These are phyloP conservation scores for Chaitophorus viminalis DNA, from an alignment of 2,888 invertebrate species.

Conservation along the genomic window DNA sequence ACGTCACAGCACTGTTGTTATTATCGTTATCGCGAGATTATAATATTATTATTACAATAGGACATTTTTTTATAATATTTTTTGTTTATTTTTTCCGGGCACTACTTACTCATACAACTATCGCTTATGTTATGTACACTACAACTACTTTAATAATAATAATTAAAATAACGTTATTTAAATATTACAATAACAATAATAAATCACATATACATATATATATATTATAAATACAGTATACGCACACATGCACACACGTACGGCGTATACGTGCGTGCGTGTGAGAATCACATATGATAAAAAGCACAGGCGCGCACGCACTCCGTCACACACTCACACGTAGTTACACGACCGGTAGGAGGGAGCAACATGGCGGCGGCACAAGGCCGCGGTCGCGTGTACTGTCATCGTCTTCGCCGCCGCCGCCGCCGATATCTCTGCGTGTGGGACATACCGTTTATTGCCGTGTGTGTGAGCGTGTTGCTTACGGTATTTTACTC, in stretches of 20 bases:
- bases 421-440: background rate
- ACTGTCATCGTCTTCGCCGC: background rate
- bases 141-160: background rate
- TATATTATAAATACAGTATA: background rate
- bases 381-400: constrained; percentile 25
- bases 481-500: background rate
- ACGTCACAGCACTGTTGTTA: no score
- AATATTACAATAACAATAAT: constrained; percentile 24
- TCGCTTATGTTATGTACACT: background rate
- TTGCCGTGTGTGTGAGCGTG: background rate
- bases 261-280: constrained; percentile 4
- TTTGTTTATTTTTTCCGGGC: background rate
- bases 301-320: constrained; percentile 1
- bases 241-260: background rate
- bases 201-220: background rate
- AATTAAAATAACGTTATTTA: background rate
- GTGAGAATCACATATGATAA: constrained; percentile 50
- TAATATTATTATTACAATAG: background rate
- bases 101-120: no score
- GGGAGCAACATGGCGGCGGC: constrained; percentile 51
- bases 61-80: no score
- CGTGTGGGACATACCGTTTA: background rate
- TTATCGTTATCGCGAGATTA: background rate
- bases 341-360: background rate
- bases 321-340: background rate